Base-by-base conservation (phyloP, 2,888 invertebrate species). In the Aspidiotus rigidus region DNA sequence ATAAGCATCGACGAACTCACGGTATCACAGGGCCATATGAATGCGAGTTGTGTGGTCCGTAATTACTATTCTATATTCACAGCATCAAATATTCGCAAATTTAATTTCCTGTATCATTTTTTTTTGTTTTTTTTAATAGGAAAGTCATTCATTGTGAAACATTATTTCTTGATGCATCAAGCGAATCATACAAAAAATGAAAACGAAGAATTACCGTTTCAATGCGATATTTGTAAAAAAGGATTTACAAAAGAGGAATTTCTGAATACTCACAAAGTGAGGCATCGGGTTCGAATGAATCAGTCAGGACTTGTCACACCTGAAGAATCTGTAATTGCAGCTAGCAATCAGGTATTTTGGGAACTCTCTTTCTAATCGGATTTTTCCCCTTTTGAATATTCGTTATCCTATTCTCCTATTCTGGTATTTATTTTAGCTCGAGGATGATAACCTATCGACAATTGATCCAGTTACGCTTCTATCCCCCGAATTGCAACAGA, bases 71-170 rank as follows among this genome's bases (percentile, higher is more conserved):
- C 49, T 49, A 49, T 49, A 49, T 49, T 49, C n/a, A 13, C 49
- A 49, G 49, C n/a, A 13, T n/a, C n/a, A 49, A 11, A 49, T 13
- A 6, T 3, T 49, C 7, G 2, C 15, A 10, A 1, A 57, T 10
- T 15, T 16, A 57, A 10, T 57, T 16, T 57, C 10, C 16, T 10
- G n/a, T 57, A 17, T 10, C 2, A 6, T 16, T 2, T 16, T 15
- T 82, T 83, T 57, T 66, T 8, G n/a, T 62, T 40, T 69, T 54
- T n/a, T n/a, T n/a, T n/a, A n/a, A 11, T 62, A 72, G 72, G 72
- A 9, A 86, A 86, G 74, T 83, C 83, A 64, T 86, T 86, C 74
- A 83, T 85, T 13, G 83, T 86, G 57, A 85, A 85, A 76, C 83
- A 84, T 75, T 85, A 86, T 75, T 86, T 84, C 75, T 77, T 84